Evolutionary conservation across 2,797 vertebrate species (phyloP), one percentile per base, ranked within the genome.

Genomic region (Bufotes viridis): DNA sequence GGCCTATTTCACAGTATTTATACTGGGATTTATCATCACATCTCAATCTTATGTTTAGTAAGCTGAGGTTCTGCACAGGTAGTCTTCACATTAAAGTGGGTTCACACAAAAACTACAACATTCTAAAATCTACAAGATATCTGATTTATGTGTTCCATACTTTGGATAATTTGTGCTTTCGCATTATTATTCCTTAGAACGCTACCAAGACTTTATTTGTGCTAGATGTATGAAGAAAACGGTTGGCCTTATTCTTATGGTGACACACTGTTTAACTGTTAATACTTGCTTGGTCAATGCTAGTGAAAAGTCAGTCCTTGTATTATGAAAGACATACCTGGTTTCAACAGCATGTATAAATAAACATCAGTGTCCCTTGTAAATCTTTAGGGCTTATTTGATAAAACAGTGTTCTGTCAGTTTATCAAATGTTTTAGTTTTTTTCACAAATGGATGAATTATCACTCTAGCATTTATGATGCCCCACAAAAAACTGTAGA

Each of bases 201-300:
- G 3, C 10, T 63, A 78, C 26, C 53, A 63, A 13, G 42, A n/a
- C 49, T 61, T 81, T 81, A 65, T 81, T 63, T 81, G 58, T 81
- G 58, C 29, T 63, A 81, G 20, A 42, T 61, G 10, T 17, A 58
- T 79, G 24, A 34, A 58, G 26, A 76, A 55, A 26, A 18, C 17
- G 2, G 34, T 70, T 74, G 34, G 78, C 78, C 57, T 60, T 61
- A 18, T 2, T 60, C 57, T 18, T 80, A 22, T 42, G 18, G 58
- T 81, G 18, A 81, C 58, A 22, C 63, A 57, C n/a, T 24, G 42
- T 12, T 14, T 78, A 78, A 55, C 13, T 79, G 29, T 22, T 20
- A 81, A 61, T 63, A 42, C 29, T 81, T 61, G 78, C 29, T 42
- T 63, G 58, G 58, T 81, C 79, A 42, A 42, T 81, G 61, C 58